Base-by-base conservation (phyloP, 2,797 vertebrate species). In the Danio choprae region DNA sequence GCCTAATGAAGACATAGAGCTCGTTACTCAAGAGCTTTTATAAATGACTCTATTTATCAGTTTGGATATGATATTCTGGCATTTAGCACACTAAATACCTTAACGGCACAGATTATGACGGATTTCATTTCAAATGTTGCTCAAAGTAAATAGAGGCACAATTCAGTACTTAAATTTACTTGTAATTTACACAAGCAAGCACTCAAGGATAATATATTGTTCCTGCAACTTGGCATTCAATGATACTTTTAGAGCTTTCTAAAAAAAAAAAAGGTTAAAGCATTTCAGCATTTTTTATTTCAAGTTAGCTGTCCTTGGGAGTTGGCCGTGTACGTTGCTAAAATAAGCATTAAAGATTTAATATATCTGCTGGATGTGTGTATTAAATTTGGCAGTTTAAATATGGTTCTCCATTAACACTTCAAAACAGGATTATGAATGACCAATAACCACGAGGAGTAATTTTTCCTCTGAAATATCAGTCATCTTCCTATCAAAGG, bases 361-460 rank as follows among this genome's bases (percentile, higher is more conserved):
- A 81, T 87, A 87, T 81, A 74, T 80, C 85, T 82, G 84, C 76
- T 89, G 85, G 72, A 86, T 84, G 72, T 84, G 74, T 88, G 86
- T 88, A 86, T 91, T 89, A 88, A 90, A 90, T 85, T 36, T 86
- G 83, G 85, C 88, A 90, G 86, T 84, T 89, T 89, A 85, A 91
- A 89, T 87, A 86, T 20, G 70, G 83, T 86, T 86, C 72, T 77
- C 81, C 84, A 87, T 90, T 91, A 90, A 89, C 87, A 76, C 87
- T 87, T 89, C 81, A 78, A 74, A 81, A 87, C 84, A 82, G 86
- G 84, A 89, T 87, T 89, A 88, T 91, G 84, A 90, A 90, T 91
- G 88, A 87, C 73, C 84, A 83, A 85, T 86, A 87, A 87, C 56
- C 64, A 69, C 76, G 70, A 74, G 1, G 80, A 84, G 85, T 87